Evolutionary conservation across 1,140 invertebrate genomes (phyloP), one percentile per base, ranked within the genome.

Genomic region (Dufourea novaeangliae): DNA sequence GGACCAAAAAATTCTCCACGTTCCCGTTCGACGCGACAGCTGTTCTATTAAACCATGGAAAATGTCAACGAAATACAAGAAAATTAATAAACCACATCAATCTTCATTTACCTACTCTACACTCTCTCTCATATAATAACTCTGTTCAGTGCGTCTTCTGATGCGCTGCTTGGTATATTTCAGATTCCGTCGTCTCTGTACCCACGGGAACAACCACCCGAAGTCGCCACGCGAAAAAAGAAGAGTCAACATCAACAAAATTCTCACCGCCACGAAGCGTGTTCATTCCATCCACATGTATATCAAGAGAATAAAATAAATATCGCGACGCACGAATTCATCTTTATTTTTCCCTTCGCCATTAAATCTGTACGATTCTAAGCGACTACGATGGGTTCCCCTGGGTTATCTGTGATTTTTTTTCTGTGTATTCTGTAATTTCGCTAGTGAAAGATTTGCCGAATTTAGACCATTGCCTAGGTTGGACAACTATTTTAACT

Each of bases 111-210:
- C 29, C 14, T 41, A 41, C 37, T 27, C 44, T 20, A 41, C 37
- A 34, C 44, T 20, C 8, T 37, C 32, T 32, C 6, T 37, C 34
- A 0, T 3, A 1, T 3, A 20, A 22, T 14, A 5, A 5, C 0
- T 3, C n/a, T 22, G 10, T 39, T 14, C 6, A 2, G 20, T 37
- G 8, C 7, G 59, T 17, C 8, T 22, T 29, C 69, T 72, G 39
- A 63, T 25, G 17, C 6, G 39, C 5, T 37, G 29, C 2, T 63
- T 44, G 57, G n/a, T 72, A 14, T 72, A n/a, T 71, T 71, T 72
- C 57, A 72, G 57, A n/a, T 63, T 0, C 4, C n/a, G 2, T 25
- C 57, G 8, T 12, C 8, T 20, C 34, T 32, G 7, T 39, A 39
- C 8, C n/a, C 22, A 2, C 32, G 34, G 20, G 22, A 27, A 57